These are phyloP conservation scores for Toxotes chatareus DNA, from an alignment of 2,113 vertebrate species.

Conservation along the genomic window DNA sequence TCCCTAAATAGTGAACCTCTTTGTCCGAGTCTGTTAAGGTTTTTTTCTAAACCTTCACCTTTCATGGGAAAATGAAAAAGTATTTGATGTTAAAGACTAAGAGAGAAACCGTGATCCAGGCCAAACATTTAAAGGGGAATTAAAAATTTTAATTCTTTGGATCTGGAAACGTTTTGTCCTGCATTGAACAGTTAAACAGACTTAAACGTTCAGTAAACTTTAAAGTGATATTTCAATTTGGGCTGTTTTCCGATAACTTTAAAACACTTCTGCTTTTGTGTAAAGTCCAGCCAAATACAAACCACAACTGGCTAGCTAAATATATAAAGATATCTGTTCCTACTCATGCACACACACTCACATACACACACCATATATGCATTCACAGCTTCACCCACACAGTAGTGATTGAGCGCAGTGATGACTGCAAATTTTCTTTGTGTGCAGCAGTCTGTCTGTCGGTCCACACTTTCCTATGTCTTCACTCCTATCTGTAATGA, in stretches of 20 bases:
- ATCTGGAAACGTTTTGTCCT: too few relatives aligned
- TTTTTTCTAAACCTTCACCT: neutral
- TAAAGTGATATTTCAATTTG: too few relatives aligned
- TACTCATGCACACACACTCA: neutral
- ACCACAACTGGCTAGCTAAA: neutral
- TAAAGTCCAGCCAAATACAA: neutral
- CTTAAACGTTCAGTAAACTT: too few relatives aligned
- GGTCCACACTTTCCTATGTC: slow-evolving; percentile 19
- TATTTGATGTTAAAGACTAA: neutral
- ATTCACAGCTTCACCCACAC: neutral
- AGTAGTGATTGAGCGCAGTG: slow-evolving; percentile 1
- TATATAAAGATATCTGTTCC: neutral
- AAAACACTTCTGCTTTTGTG: neutral
- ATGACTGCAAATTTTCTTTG: slow-evolving; percentile 22
- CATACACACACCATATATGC: neutral
- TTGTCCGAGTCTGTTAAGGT: neutral
- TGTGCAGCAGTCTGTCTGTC: slow-evolving; percentile 24
- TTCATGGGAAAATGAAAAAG: neutral
- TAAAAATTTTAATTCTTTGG: too few relatives aligned
- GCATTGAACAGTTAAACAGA: too few relatives aligned
- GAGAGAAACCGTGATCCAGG: too few relatives aligned
- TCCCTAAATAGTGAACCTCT: slow-evolving; percentile 37
- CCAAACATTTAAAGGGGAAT: too few relatives aligned
- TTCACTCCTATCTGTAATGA: slow-evolving; percentile 19
- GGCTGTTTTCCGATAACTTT: neutral